These are phyloP conservation scores for Macrosteles quadrilineatus DNA, from an alignment of 1,140 invertebrate genomes.

Conservation along the genomic window DNA sequence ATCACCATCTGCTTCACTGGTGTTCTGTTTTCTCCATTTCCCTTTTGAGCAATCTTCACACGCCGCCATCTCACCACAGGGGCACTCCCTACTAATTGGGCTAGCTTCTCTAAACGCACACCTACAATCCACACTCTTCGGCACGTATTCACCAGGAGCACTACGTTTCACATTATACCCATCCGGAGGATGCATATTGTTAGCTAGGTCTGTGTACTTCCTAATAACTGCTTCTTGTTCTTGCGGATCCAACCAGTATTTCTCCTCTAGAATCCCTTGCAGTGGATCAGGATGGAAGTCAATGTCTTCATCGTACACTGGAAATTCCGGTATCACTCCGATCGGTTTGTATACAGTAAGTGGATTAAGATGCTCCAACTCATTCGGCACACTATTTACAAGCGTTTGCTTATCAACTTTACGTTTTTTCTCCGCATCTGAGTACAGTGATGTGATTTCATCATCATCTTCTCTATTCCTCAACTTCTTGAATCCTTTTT, in stretches of 20 bases:
- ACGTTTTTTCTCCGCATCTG: not conserved
- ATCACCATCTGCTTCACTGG: too few species aligned
- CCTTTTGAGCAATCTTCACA: too few species aligned
- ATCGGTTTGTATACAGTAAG: not conserved
- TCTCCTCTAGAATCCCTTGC: slow-evolving; percentile 12
- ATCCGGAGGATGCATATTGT: not conserved
- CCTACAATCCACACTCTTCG: too few species aligned
- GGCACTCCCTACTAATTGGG: too few species aligned
- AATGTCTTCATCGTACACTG: slow-evolving; percentile 13
- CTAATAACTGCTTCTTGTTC: slow-evolving; percentile 1
- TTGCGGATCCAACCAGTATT: not conserved
- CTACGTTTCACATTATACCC: not conserved
- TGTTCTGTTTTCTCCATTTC: too few species aligned
- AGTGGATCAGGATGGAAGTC: slow-evolving; percentile 9
- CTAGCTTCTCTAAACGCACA: too few species aligned
- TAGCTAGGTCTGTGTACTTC: not conserved
- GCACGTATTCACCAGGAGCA: not conserved
- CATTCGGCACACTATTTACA: not conserved
- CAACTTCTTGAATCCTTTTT: too few species aligned
- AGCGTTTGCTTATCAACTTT: not conserved
- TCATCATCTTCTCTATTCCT: not conserved
- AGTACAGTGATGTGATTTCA: not conserved
- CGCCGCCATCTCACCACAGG: too few species aligned
- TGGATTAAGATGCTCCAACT: not conserved
- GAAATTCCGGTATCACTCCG: not conserved